A percentile compares a stretch with the other conserved stretches of the same genome.
phyloP scores from a whole-genome alignment of 2,888 invertebrate genomes.

The Troides oblongomaculatus region DNA sequence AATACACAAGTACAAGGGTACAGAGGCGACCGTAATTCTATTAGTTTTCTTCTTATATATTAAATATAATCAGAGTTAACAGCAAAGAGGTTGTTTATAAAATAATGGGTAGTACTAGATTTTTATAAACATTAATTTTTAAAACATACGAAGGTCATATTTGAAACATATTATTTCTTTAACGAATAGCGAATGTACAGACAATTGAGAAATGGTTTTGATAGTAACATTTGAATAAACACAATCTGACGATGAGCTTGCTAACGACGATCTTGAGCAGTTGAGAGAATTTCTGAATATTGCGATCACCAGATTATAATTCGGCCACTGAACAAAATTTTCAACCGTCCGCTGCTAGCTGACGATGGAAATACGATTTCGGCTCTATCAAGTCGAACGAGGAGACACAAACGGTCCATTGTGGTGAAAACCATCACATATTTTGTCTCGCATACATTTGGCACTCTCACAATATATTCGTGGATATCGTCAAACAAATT shows the following conservation, averaged over 20 bases:
- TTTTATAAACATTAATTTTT: too few species aligned
- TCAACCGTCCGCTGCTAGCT: not conserved
- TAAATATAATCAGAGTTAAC: too few species aligned
- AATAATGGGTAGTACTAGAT: too few species aligned
- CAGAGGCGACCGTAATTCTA: too few species aligned
- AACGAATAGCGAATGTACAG: not conserved
- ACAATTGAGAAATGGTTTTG: not conserved
- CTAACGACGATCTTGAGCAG: not conserved
- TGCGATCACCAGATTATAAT: not conserved
- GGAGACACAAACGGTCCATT: not conserved
- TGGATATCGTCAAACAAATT: slow-evolving; percentile 9
- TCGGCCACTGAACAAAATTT: slow-evolving; percentile 5
- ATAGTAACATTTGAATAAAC: slow-evolving; percentile 6
- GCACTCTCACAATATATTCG: slow-evolving; percentile 5
- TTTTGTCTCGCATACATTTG: slow-evolving; percentile 1
- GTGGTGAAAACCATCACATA: not conserved
- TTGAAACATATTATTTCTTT: not conserved
- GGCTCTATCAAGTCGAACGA: not conserved
- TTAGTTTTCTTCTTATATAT: too few species aligned
- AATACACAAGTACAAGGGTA: too few species aligned
- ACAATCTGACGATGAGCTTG: not conserved
- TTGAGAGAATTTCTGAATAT: not conserved
- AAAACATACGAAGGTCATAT: too few species aligned
- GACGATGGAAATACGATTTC: slow-evolving; percentile 13
- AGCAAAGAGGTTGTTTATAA: too few species aligned